Evolutionary conservation across 2,888 invertebrate genomes (phyloP), one percentile per base, ranked within the genome.

Genomic region (Pterostichus niger): DNA sequence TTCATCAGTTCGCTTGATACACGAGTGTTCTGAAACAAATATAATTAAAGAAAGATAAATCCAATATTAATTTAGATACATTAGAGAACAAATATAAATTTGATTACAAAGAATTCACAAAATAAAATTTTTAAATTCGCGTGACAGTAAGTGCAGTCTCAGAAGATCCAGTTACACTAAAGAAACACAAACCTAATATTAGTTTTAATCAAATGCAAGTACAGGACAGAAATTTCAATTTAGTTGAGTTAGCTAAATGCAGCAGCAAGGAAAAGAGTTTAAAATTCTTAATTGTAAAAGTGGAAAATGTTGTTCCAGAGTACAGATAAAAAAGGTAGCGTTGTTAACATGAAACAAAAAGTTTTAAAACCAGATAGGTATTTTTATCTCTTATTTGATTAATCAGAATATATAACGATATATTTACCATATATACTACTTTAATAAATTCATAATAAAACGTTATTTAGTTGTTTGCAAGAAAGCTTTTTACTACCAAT

Each of bases 261-360:
- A 64, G 13, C 64, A 64, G 64, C 64, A 64, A 64, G 64, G 64
- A 64, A 64, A 64, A 35, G 64, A 64, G 64, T 64, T 40, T 64
- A 35, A 35, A 13, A 64, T 71, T 71, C 44, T 71, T 71, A 44
- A 71, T 71, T 71, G 68, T 71, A 71, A 71, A 71, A 71, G 68
- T 71, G 68, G 68, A 71, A 44, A 71, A 71, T 71, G 68, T 71
- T 71, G 68, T 17, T 44, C 68, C 10, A 15, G 13, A 10, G 68
- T 44, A 10, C 56, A 71, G 17, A 44, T 17, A 71, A 71, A 71
- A 71, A 64, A 44, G 68, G 35, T 33, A 35, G 17, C 68, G 40
- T 17, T 17, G 46, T 71, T 71, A 40, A 44, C 44, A 71, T 15
- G 17, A 35, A 11, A 49, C 49, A 64, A 35, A 64, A 33, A 33